Base-by-base conservation (phyloP, 1,140 invertebrate species). In the Zophobas atratus region DNA sequence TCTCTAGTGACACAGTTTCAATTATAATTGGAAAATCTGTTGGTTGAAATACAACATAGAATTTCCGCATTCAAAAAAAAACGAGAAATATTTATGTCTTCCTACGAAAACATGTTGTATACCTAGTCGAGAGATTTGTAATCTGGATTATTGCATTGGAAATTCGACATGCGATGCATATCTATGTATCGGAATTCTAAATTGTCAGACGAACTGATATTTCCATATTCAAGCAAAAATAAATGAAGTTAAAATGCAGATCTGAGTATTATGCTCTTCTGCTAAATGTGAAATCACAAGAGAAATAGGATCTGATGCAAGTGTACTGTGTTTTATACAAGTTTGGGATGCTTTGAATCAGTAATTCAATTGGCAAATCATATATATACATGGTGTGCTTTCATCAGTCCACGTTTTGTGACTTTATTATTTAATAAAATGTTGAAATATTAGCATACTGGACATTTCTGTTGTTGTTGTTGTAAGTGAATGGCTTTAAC, bases 1-100 rank as follows among this genome's bases (percentile, higher is more conserved):
- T 67, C 39, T 67, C 60, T 39, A 67, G 6, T 67, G 60, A 67
- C 60, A 46, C 33, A 67, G n/a, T 67, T 67, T 67, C 60, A 67
- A 67, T 67, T 67, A 67, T 57, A 6, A 51, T 51, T 51, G 6
- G n/a, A 6, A 20, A 20, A 20, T 20, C 20, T 20, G 20, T 20
- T 20, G 20, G 20, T 20, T 20, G 20, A 20, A 20, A 20, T 20
- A 20, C 53, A 55, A 34, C 51, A 20, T 20, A 20, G 35, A 53
- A 32, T 1, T 55, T 34, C 1, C 8, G 43, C 43, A 46, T 46
- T 8, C 43, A 46, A 46, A 8, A 46, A 46, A 3, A 46, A 46
- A 46, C 3, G 3, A 46, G 43, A 55, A 55, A 55, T 33, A 55
- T 33, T 33, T 34, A 60, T 60, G 56, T 67, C 43, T 67, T 32